Conservation (phyloP, 37 sponge, comb jelly and placozoan genomes). For the Amphimedon queenslandica region DNA sequence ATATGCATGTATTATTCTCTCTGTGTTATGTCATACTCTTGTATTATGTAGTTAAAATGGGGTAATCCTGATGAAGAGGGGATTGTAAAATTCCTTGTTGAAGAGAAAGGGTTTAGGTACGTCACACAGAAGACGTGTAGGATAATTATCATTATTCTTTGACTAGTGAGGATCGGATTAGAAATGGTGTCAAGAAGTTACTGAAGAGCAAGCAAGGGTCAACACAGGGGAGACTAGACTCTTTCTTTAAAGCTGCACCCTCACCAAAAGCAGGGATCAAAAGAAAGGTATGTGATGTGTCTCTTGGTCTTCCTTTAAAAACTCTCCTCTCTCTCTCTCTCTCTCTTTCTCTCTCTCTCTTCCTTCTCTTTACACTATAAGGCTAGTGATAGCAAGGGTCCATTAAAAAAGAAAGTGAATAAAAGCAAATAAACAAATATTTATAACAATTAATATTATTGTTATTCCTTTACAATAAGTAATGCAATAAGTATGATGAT, state of each 20-base stretch:
- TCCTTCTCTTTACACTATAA: background rate
- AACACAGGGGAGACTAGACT: conserved; percentile 92
- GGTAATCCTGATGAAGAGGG: conserved; percentile 83
- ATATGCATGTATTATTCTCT: too few relatives aligned
- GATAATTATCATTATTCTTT: background rate
- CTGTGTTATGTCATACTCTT: background rate
- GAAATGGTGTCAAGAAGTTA: conserved; percentile 83
- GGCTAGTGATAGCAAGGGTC: conserved; percentile 15
- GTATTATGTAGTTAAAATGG: conserved; percentile 76
- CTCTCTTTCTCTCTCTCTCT: background rate
- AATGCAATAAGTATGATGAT: conserved; percentile 28
- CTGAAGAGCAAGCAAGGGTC: conserved; percentile 68
- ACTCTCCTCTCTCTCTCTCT: too few relatives aligned
- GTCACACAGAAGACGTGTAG: background rate
- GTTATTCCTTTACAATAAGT: conserved; percentile 16
- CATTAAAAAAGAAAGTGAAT: conserved; percentile 37
- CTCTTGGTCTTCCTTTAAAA: background rate
- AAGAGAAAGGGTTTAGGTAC: conserved; percentile 90
- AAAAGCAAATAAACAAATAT: too few relatives aligned
- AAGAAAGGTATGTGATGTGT: conserved; percentile 45
- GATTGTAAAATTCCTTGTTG: conserved; percentile 81
- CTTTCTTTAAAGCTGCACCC: conserved; percentile 88
- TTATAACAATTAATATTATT: too few relatives aligned
- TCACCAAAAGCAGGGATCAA: conserved; percentile 46
- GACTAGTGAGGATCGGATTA: conserved; percentile 84